Evolutionary conservation across 2,113 vertebrate species (phyloP).

Genomic region (Leptosomus discolor): DNA sequence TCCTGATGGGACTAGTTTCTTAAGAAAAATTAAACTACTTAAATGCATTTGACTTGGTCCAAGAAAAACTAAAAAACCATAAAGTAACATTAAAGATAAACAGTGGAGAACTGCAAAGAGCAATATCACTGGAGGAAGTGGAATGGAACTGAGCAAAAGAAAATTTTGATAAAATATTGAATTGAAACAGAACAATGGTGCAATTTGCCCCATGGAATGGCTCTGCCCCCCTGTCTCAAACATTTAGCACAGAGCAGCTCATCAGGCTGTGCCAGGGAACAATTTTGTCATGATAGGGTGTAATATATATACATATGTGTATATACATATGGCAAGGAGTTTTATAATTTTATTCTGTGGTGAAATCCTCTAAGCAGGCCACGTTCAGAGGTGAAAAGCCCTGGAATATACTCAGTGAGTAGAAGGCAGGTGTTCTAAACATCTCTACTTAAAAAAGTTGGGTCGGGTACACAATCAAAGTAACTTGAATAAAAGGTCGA

Average conservation of each 20-base stretch:
- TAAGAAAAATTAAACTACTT: background rate
- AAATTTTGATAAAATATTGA: background rate
- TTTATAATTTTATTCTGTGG: background rate
- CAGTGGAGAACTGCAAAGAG: background rate
- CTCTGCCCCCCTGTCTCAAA: background rate
- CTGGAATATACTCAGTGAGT: background rate
- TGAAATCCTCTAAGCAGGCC: background rate
- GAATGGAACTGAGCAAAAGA: background rate
- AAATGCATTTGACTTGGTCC: background rate
- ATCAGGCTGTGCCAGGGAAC: background rate
- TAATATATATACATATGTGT: background rate
- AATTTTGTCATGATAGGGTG: background rate
- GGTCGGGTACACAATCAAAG: background rate
- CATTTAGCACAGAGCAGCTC: background rate
- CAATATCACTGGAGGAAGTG: background rate
- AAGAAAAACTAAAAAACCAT: background rate
- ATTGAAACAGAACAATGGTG: background rate
- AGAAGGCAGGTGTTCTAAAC: background rate
- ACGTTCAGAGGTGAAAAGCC: background rate
- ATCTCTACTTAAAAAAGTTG: background rate
- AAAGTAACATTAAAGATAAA: background rate
- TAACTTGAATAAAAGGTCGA: background rate
- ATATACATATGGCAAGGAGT: too few species aligned
- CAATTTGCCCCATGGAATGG: background rate
- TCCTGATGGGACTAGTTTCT: background rate